phyloP scores from a whole-genome alignment of 2,888 invertebrate species.

The Lasioglossum oenotherae region DNA sequence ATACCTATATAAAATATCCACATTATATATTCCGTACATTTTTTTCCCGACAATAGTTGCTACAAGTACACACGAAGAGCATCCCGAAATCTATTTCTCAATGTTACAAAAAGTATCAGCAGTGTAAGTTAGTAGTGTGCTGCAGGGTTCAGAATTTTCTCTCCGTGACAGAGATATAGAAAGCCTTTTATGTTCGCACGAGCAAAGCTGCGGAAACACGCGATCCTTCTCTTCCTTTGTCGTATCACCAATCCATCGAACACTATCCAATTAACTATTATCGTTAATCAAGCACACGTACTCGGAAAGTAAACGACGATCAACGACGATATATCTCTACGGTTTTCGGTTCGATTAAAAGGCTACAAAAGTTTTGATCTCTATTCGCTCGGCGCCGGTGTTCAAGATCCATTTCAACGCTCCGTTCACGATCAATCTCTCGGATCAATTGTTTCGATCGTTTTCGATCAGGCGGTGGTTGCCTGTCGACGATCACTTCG shows the following conservation, averaged over 20 bases:
- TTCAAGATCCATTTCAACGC: neutral
- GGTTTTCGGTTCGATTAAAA: neutral
- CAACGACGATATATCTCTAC: neutral
- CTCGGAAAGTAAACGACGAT: constrained; percentile 15
- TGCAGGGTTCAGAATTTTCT: constrained; percentile 5
- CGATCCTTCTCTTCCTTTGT: neutral
- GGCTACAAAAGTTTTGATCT: constrained; percentile 5
- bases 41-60: neutral
- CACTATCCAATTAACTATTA: neutral
- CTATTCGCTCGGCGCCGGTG: neutral
- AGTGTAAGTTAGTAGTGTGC: constrained; percentile 17
- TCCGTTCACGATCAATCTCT: neutral
- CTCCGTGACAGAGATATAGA: constrained; percentile 46
- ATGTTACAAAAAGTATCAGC: constrained; percentile 13
- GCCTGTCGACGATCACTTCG: neutral
- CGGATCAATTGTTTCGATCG: neutral
- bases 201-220: neutral
- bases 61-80: constrained; percentile 1
- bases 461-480: neutral
- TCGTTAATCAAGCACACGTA: constrained; percentile 9
- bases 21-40: neutral
- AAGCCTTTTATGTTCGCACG: neutral
- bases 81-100: constrained; percentile 1
- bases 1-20: constrained; percentile 13
- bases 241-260: neutral